Percentiles rank a stretch among this genome's conserved stretches.
These are phyloP conservation scores for Dromius quadrimaculatus DNA, from an alignment of 2,888 invertebrate genomes.

Conservation along the genomic window DNA sequence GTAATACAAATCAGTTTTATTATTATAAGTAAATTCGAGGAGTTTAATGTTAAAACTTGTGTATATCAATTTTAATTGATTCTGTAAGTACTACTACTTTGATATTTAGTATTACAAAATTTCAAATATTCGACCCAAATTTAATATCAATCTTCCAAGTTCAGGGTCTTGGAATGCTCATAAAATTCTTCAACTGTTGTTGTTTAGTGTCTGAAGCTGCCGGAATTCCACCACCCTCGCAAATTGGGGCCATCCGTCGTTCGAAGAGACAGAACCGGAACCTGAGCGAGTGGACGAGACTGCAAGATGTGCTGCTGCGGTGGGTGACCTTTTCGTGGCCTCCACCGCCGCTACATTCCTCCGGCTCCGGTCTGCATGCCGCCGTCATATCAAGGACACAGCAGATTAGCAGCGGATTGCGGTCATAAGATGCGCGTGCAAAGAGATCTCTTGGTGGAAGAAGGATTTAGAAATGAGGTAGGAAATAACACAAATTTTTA, in stretches of 20 bases:
- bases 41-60: no score
- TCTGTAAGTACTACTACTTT: no score
- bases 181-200: no score
- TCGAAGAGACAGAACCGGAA: not conserved
- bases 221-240: not conserved
- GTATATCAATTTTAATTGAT: no score
- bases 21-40: no score
- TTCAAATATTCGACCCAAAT: no score
- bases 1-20: no score
- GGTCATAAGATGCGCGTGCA: not conserved
- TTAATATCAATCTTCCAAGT: no score
- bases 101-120: no score
- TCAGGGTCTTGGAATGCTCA: no score
- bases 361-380: conserved; percentile 27
- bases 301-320: conserved; percentile 18
- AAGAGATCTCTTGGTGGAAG: not conserved
- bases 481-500: no score
- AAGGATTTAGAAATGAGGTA: not conserved
- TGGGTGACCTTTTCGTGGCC: conserved; percentile 17
- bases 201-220: no score
- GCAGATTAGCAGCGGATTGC: conserved; percentile 3
- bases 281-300: not conserved
- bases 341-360: conserved; percentile 9
- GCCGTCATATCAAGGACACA: conserved; percentile 30
- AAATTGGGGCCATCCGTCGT: conserved; percentile 3